phyloP scores from a whole-genome alignment of 2,113 vertebrate genomes.

The Oenanthe oenanthe region DNA sequence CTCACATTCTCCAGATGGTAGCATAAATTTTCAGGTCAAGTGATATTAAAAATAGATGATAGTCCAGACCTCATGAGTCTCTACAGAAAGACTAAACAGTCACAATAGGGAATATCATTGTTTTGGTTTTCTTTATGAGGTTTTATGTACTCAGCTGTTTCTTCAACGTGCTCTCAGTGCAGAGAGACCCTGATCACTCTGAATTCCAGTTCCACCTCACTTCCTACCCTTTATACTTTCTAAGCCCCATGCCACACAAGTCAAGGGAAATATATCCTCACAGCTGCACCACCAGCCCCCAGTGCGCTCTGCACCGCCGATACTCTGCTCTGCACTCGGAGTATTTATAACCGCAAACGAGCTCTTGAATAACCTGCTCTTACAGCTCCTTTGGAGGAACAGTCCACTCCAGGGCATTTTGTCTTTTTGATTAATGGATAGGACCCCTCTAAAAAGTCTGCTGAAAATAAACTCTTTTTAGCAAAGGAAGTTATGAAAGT shows the following conservation, averaged over 20 bases:
- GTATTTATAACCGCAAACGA: constrained; percentile 69
- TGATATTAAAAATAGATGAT: constrained; percentile 90
- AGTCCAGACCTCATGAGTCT: constrained; percentile 78
- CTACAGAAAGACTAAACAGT: constrained; percentile 95
- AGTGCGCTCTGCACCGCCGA: not conserved
- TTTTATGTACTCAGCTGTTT: constrained; percentile 95
- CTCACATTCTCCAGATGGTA: constrained; percentile 81
- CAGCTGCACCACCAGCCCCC: constrained; percentile 73
- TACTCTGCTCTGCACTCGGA: constrained; percentile 40
- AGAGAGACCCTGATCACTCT: constrained; percentile 74
- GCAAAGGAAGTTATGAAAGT: not conserved
- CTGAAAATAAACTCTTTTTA: constrained; percentile 15
- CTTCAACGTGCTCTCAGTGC: constrained; percentile 70
- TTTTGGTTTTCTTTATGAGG: constrained; percentile 90
- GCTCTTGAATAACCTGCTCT: constrained; percentile 66
- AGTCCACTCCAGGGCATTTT: not conserved
- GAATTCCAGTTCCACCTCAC: constrained; percentile 85
- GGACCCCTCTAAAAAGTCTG: not conserved
- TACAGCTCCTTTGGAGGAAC: constrained; percentile 43
- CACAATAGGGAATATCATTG: constrained; percentile 89
- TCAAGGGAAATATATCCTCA: constrained; percentile 75
- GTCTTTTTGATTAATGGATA: constrained; percentile 34
- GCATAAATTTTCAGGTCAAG: constrained; percentile 86
- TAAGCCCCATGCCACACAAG: constrained; percentile 80
- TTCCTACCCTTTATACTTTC: constrained; percentile 81